Evolutionary conservation across 2,113 vertebrate genomes (phyloP).

Genomic region (Sakesphorus luctuosus): DNA sequence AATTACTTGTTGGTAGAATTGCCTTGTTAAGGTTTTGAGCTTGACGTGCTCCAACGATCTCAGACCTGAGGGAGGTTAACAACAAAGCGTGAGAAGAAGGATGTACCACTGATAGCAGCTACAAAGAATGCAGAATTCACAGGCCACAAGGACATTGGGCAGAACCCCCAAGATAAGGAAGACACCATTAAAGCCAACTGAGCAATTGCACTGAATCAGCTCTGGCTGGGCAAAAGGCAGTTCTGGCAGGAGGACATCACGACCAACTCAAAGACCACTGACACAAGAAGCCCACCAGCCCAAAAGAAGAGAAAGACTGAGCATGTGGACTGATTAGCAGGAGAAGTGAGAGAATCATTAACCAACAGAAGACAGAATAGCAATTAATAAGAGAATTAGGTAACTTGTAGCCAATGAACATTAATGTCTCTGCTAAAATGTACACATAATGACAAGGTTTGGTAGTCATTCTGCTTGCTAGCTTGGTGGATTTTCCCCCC

Average conservation of each 20-base stretch:
- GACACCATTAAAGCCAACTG: not conserved
- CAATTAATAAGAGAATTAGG: not conserved
- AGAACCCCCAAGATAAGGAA: not conserved
- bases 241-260: not conserved
- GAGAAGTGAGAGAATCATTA: not conserved
- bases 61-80: not conserved
- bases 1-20: not conserved
- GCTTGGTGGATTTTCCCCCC: not conserved
- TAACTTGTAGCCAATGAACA: not conserved
- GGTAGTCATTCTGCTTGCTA: not conserved
- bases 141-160: too few species aligned
- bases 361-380: not conserved
- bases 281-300: not conserved
- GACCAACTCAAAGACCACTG: not conserved
- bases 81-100: not conserved
- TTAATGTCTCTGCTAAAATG: not conserved
- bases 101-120: not conserved
- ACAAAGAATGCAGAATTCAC: not conserved
- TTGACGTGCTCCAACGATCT: not conserved
- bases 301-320: not conserved
- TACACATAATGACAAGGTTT: not conserved
- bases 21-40: too few species aligned
- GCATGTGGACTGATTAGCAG: not conserved
- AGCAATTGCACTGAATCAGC: not conserved
- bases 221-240: not conserved